phyloP scores from a whole-genome alignment of 1,140 invertebrate species.

The Glomeris maerens region DNA sequence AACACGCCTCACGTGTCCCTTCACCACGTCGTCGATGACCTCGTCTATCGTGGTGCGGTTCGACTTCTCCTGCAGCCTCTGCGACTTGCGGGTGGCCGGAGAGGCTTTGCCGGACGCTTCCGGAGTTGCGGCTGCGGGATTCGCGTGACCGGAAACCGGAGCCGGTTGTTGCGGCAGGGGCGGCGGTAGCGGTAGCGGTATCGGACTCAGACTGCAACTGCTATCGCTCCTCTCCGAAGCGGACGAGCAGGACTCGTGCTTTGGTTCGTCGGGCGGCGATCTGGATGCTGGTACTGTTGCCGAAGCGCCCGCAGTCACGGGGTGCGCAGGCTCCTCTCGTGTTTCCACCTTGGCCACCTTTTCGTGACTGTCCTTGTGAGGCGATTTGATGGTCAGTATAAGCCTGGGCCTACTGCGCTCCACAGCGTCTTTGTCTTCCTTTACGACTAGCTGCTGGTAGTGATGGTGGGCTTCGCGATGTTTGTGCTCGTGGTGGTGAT shows the following conservation, averaged over 20 bases:
- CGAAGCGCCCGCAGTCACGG: too few relatives aligned
- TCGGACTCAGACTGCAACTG: too few relatives aligned
- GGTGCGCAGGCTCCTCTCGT: constrained; percentile 7
- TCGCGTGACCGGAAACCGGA: constrained; percentile 6
- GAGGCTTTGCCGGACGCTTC: too few relatives aligned
- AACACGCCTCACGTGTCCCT: constrained; percentile 33
- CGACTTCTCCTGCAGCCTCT: constrained; percentile 58
- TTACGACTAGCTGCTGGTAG: constrained; percentile 8
- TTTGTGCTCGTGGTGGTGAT: constrained; percentile 15
- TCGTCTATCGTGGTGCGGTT: constrained; percentile 61
- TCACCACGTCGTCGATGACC: constrained; percentile 68
- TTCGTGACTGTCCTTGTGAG: constrained; percentile 8
- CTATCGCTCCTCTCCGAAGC: too few relatives aligned
- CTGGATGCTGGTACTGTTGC: too few relatives aligned
- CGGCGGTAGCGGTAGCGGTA: constrained; percentile 5
- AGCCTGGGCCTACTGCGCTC: constrained; percentile 6
- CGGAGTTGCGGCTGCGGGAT: too few relatives aligned
- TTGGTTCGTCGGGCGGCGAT: too few relatives aligned
- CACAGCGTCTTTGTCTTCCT: constrained; percentile 4
- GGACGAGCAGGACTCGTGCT: too few relatives aligned
- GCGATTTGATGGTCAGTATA: constrained; percentile 12
- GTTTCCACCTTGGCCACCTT: constrained; percentile 10
- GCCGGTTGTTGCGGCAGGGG: constrained; percentile 4
- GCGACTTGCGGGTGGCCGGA: constrained; percentile 57
- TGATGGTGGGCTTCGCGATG: constrained; percentile 16